Conservation (phyloP, 92 coral and sea anemone species). For the Diadumene lineata region DNA sequence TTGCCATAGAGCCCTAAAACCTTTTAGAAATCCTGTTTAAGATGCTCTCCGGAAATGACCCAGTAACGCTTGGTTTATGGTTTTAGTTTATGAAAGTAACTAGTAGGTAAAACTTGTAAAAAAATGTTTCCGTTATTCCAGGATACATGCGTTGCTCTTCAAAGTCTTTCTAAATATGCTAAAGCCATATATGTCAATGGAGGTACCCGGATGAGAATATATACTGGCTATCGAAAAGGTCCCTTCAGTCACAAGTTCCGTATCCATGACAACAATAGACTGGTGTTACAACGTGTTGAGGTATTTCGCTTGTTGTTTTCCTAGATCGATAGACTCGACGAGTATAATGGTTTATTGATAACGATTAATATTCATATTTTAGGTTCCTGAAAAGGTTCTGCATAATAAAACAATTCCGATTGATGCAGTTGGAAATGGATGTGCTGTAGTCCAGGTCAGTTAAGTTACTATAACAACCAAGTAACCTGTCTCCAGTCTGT, state of each 20-base stretch:
- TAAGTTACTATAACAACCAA: neutral
- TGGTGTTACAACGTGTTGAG: conserved; percentile 76
- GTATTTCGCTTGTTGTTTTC: too few species aligned
- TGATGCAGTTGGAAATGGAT: conserved; percentile 68
- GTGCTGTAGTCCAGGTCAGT: conserved; percentile 85
- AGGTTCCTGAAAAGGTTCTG: conserved; percentile 66
- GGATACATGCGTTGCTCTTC: conserved; percentile 96
- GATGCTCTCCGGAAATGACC: too few species aligned
- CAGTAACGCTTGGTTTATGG: too few species aligned
- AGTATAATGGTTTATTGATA: too few species aligned
- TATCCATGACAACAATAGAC: conserved; percentile 59
- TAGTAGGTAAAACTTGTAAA: too few species aligned
- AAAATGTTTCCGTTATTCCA: too few species aligned
- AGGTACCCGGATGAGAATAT: conserved; percentile 47
- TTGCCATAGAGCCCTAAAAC: too few species aligned
- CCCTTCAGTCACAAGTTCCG: conserved; percentile 63
- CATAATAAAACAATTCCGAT: conserved; percentile 49
- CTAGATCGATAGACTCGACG: too few species aligned
- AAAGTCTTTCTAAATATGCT: conserved; percentile 84
- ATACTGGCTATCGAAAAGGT: conserved; percentile 36
- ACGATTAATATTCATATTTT: too few species aligned
- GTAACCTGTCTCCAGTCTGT: too few species aligned
- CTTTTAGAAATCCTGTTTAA: too few species aligned
- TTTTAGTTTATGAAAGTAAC: too few species aligned
- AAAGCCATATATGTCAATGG: conserved; percentile 48